These are phyloP conservation scores for Spongilla lacustris DNA, from an alignment of 37 sponge, comb jelly and placozoan genomes.

Conservation along the genomic window DNA sequence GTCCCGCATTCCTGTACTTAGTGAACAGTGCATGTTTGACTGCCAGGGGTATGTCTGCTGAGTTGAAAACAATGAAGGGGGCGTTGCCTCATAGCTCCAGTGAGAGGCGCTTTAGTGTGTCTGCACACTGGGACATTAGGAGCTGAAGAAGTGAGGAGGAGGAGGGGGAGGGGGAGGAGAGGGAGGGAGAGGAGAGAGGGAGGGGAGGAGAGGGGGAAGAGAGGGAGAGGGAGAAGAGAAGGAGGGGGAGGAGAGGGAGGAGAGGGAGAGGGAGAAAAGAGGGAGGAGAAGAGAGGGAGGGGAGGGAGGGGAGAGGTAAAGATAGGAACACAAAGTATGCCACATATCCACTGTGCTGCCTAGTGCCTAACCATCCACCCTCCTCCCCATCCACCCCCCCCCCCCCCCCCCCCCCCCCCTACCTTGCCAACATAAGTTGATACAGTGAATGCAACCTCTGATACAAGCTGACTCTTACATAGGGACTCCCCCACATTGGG, in stretches of 20 bases:
- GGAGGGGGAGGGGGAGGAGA: not conserved
- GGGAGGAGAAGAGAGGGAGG: too few relatives aligned
- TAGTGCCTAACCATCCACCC: too few relatives aligned
- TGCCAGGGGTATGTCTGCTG: slow-evolving; percentile 84
- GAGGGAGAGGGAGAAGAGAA: too few relatives aligned
- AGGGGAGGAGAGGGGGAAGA: not conserved
- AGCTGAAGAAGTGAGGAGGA: slow-evolving; percentile 16
- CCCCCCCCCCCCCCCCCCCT: not conserved
- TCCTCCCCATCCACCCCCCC: too few relatives aligned
- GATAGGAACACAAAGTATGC: too few relatives aligned
- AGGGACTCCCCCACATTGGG: slow-evolving; percentile 56
- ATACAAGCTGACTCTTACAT: slow-evolving; percentile 49
- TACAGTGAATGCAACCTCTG: slow-evolving; percentile 92
- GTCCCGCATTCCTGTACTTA: slow-evolving; percentile 95
- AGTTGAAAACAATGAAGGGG: slow-evolving; percentile 93
- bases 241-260: too few relatives aligned
- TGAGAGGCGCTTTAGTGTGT: slow-evolving; percentile 78
- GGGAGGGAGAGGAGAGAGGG: not conserved
- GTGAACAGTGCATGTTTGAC: slow-evolving; percentile 67
- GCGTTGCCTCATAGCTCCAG: slow-evolving; percentile 97
- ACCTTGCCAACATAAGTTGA: slow-evolving; percentile 91
- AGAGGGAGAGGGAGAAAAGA: too few relatives aligned
- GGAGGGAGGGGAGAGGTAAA: too few relatives aligned
- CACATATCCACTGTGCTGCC: too few relatives aligned
- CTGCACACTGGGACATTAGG: slow-evolving; percentile 72